phyloP scores from a whole-genome alignment of 2,797 vertebrate species.

The Ciconia nigra region DNA sequence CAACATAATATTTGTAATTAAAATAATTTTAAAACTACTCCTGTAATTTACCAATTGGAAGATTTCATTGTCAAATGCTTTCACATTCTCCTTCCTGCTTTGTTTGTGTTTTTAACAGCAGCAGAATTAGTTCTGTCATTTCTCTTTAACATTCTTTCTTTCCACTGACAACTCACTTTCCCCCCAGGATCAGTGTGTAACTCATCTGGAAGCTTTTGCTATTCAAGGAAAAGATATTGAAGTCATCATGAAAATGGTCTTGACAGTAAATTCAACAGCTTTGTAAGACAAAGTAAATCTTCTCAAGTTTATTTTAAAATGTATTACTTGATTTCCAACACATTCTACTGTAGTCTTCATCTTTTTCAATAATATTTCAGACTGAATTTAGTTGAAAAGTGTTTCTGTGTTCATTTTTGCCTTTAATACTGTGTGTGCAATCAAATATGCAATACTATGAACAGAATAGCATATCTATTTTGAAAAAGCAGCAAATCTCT shows the following conservation, averaged over 20 bases:
- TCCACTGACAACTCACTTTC: neutral
- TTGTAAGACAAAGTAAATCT: constrained; percentile 16
- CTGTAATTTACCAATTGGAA: neutral
- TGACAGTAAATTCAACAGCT: constrained; percentile 9
- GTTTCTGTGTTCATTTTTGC: neutral
- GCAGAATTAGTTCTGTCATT: neutral
- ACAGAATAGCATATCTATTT: neutral
- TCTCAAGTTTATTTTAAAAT: constrained; percentile 50
- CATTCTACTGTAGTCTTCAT: neutral
- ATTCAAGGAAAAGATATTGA: constrained; percentile 36
- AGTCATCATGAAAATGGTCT: neutral
- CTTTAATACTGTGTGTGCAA: neutral
- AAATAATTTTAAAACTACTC: neutral
- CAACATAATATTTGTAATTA: neutral
- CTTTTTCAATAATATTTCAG: neutral
- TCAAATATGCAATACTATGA: neutral
- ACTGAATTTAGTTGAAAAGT: neutral
- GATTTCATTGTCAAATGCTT: neutral
- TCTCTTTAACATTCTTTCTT: neutral
- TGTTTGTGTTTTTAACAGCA: neutral
- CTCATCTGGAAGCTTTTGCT: constrained; percentile 28
- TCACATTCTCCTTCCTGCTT: neutral
- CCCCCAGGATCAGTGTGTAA: neutral
- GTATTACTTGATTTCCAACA: neutral
- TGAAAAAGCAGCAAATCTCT: neutral